Evolutionary conservation across 2,797 vertebrate species (phyloP).

Genomic region (Xenops minutus): DNA sequence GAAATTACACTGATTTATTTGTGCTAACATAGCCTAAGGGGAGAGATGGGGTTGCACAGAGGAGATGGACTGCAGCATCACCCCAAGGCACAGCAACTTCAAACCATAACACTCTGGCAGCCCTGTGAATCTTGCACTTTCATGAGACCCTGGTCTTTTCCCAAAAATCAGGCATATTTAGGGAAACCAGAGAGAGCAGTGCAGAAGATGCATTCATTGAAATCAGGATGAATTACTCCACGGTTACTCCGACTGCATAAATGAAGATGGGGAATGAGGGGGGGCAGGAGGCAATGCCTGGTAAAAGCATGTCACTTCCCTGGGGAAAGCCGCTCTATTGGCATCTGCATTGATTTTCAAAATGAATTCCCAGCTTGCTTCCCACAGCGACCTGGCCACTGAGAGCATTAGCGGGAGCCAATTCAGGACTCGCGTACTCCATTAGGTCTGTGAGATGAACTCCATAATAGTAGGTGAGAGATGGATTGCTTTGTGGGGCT

Average conservation of each 20-base stretch:
- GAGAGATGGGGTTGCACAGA: not conserved
- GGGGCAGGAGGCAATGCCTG: not conserved
- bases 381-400: conserved; percentile 41
- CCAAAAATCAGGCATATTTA: not conserved
- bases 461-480: conserved; percentile 42
- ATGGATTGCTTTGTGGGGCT: not conserved
- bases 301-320: conserved; percentile 76
- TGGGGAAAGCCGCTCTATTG: conserved; percentile 66
- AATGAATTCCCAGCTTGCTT: conserved; percentile 69
- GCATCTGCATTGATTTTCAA: conserved; percentile 82
- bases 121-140: not conserved
- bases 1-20: not conserved
- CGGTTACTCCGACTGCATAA: fast-evolving
- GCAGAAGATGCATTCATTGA: not conserved
- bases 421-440: conserved; percentile 56
- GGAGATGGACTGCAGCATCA: not conserved
- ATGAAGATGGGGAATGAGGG: not conserved
- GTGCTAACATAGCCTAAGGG: not conserved
- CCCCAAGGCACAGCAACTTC: not conserved
- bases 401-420: conserved; percentile 53
- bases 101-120: not conserved
- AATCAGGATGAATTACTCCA: not conserved
- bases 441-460: conserved; percentile 65
- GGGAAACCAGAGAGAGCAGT: fast-evolving
- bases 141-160: not conserved